A percentile compares a stretch with the other conserved stretches of the same genome.
phyloP scores from a whole-genome alignment of 2,113 vertebrate species.

The Pao palembangensis region DNA sequence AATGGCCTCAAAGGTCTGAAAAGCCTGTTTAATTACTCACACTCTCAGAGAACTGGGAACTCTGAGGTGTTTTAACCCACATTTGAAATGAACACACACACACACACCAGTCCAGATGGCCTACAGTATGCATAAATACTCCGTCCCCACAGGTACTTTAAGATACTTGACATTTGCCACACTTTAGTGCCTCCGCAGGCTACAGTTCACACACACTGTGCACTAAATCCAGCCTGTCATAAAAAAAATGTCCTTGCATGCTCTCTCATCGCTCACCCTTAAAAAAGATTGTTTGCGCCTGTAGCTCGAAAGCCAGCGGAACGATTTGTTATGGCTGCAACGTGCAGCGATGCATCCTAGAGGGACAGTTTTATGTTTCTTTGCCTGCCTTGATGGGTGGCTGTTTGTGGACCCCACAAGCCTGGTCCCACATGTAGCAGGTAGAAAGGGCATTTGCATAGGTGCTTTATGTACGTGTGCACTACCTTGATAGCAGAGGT shows the following conservation, averaged over 20 bases:
- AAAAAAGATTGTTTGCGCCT: constrained; percentile 28
- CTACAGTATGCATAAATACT: constrained; percentile 12
- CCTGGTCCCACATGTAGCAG: constrained; percentile 1
- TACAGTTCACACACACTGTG: constrained; percentile 3
- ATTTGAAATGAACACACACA: too few species aligned
- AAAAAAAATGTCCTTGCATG: constrained; percentile 3
- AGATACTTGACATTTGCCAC: constrained; percentile 35
- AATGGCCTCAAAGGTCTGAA: neutral
- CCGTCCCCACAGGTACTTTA: constrained; percentile 11
- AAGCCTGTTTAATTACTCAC: neutral
- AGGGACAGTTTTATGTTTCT: constrained; percentile 28
- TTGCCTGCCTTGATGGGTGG: constrained; percentile 13
- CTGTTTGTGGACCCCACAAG: constrained; percentile 16
- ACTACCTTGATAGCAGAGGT: constrained; percentile 94
- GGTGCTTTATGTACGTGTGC: neutral
- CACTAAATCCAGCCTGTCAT: constrained; percentile 21
- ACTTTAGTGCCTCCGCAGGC: constrained; percentile 12
- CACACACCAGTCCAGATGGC: constrained; percentile 11
- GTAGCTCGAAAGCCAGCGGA: constrained; percentile 10
- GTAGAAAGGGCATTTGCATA: constrained; percentile 18
- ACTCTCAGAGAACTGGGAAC: too few species aligned
- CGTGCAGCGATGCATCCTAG: constrained; percentile 4
- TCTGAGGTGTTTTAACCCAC: too few species aligned
- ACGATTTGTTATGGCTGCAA: constrained; percentile 19
- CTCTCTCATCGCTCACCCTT: constrained; percentile 4